These are phyloP conservation scores for Mylabris sibirica DNA, from an alignment of 2,888 invertebrate genomes.

Conservation along the genomic window DNA sequence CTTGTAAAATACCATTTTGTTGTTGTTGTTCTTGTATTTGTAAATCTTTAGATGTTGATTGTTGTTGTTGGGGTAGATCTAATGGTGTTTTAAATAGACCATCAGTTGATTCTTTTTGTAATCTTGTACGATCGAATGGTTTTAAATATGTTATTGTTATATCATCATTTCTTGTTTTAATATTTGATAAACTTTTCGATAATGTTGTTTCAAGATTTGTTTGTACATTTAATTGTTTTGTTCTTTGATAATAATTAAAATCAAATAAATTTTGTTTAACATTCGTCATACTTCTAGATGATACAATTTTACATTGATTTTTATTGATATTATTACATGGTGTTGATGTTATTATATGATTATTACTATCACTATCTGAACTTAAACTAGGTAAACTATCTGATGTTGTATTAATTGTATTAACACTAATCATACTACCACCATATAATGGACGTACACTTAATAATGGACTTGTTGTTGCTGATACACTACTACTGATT, in stretches of 20 bases:
- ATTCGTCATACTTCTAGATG: slow-evolving; percentile 70
- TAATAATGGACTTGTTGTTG: slow-evolving; percentile 74
- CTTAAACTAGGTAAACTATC: slow-evolving; percentile 75
- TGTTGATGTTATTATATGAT: slow-evolving; percentile 63
- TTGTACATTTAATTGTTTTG: slow-evolving; percentile 51
- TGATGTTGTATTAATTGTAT: slow-evolving; percentile 67
- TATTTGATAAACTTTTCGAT: slow-evolving; percentile 60
- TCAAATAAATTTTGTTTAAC: slow-evolving; percentile 62
- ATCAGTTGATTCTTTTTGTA: slow-evolving; percentile 35
- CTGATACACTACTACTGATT: slow-evolving; percentile 70
- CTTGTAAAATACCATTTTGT: slow-evolving; percentile 67
- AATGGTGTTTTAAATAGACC: slow-evolving; percentile 52
- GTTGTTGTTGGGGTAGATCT: slow-evolving; percentile 34
- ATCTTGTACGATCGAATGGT: slow-evolving; percentile 40
- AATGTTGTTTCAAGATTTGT: slow-evolving; percentile 55
- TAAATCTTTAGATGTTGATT: slow-evolving; percentile 51
- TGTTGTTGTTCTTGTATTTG: slow-evolving; percentile 34
- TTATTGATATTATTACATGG: slow-evolving; percentile 55
- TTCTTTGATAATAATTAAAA: slow-evolving; percentile 30
- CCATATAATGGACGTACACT: slow-evolving; percentile 69
- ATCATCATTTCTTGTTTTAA: slow-evolving; percentile 48
- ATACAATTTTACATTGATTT: slow-evolving; percentile 66
- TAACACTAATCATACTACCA: slow-evolving; percentile 71
- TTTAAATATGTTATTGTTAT: slow-evolving; percentile 49
- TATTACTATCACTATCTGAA: slow-evolving; percentile 69